Conservation (phyloP, 1,140 invertebrate species). For the Lutraria rhynchaena region DNA sequence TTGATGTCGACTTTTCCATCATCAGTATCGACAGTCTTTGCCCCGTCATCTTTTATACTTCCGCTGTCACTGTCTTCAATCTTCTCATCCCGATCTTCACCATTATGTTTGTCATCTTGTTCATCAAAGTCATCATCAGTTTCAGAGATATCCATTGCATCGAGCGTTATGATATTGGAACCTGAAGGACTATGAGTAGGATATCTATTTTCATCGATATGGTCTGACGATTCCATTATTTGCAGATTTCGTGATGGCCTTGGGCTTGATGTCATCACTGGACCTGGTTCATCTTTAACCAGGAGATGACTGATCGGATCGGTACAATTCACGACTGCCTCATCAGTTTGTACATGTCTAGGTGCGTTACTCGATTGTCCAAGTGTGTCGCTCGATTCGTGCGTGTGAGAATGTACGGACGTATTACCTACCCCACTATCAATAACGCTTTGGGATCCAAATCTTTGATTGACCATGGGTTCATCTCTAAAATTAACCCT, state of each 20-base stretch:
- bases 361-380: neutral
- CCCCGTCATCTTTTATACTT: neutral
- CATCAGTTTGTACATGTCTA: no score
- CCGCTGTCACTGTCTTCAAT: neutral
- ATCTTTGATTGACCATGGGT: neutral
- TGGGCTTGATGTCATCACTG: conserved; percentile 53
- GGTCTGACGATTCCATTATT: neutral
- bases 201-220: neutral
- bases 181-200: neutral
- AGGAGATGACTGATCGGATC: no score
- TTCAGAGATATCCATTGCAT: no score
- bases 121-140: no score
- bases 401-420: conserved; percentile 2
- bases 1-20: neutral
- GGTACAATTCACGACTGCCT: no score
- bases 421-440: conserved; percentile 42
- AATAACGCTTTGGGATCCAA: conserved; percentile 17
- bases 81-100: neutral
- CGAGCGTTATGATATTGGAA: no score
- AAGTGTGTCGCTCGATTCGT: neutral
- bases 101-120: neutral
- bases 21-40: neutral
- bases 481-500: conserved; percentile 21
- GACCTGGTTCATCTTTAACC: neutral
- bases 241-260: neutral